Conservation (phyloP, 2,797 vertebrate genomes). For the Syndactyla subalaris region DNA sequence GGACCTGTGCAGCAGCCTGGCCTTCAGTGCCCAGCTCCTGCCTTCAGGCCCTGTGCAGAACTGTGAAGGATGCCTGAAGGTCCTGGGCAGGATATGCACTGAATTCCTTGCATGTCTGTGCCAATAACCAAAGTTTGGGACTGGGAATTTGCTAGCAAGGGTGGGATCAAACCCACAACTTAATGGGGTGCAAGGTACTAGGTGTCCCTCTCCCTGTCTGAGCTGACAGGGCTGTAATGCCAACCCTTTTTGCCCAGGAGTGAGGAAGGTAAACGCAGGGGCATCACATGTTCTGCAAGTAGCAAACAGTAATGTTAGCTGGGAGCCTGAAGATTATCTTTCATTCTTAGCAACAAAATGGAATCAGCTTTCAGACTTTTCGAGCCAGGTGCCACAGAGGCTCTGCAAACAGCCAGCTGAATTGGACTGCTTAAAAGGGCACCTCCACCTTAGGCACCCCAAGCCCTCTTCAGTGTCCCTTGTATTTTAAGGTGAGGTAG, state of each 20-base stretch:
- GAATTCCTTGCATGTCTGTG: not conserved
- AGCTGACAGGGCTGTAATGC: not conserved
- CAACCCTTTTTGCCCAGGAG: not conserved
- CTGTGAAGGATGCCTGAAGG: not conserved
- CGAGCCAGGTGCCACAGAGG: not conserved
- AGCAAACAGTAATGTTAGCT: not conserved
- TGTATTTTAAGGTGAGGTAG: not conserved
- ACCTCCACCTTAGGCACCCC: not conserved
- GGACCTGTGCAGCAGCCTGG: not conserved
- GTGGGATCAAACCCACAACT: not conserved
- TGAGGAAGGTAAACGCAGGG: not conserved
- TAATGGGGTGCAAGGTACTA: not conserved
- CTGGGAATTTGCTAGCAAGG: not conserved
- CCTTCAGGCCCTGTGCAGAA: not conserved
- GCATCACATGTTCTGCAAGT: not conserved
- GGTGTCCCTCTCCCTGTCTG: not conserved
- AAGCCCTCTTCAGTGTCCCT: not conserved
- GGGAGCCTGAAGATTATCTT: not conserved
- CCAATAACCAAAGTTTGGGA: not conserved
- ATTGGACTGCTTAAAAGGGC: not conserved
- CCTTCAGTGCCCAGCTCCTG: not conserved
- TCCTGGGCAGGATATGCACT: not conserved
- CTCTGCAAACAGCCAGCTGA: not conserved
- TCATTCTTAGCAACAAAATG: not conserved
- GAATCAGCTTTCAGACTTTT: not conserved